Base-by-base conservation (phyloP, 2,113 vertebrate genomes). In the Cairina moschata region DNA sequence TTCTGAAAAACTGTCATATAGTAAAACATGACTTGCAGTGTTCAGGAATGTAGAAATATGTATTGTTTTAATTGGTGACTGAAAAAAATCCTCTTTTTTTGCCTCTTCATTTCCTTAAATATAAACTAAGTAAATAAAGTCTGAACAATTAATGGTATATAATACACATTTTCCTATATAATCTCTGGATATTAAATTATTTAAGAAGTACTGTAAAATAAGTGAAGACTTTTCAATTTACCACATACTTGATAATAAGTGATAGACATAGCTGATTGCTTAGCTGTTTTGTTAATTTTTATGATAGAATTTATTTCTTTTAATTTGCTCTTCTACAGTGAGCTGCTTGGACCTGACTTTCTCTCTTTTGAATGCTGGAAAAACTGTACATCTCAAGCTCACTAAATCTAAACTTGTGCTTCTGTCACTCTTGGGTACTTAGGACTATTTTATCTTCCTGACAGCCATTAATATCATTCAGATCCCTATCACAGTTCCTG, bases 281-380 rank as follows among this genome's bases (percentile, higher is more conserved):
- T 82, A 46, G 26, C 31, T 50, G 6, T 29, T 86, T 94, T 69
- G 95, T 65, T 97, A 25, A n/a, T 93, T 83, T 63, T 98, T 95
- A 14, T 98, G 91, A 50, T 98, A 98, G 95, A 95, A 98, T 97
- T 98, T 97, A 34, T 98, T 99, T 91, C 96, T 98, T 97, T 90
- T 78, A 58, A 97, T 98, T 90, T 97, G 80, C 69, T 98, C 93
- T 84, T 96, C 90, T 79, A 76, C 71, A 9, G 95, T 92, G 59
- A 97, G 84, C 23, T 75, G 58, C 36, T 91, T 80, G 63, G 77
- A 67, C 55, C 88, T 95, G 26, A 79, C 46, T 86, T 94, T 69
- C 82, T 60, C 9, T 1, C 60, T 84, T 84, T 93, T 76, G 67
- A 67, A 79, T 7, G 72, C 40, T 71, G 93, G n/a, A 73, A 65